phyloP scores from a whole-genome alignment of 2,888 invertebrate species.

The Erebia palarica region DNA sequence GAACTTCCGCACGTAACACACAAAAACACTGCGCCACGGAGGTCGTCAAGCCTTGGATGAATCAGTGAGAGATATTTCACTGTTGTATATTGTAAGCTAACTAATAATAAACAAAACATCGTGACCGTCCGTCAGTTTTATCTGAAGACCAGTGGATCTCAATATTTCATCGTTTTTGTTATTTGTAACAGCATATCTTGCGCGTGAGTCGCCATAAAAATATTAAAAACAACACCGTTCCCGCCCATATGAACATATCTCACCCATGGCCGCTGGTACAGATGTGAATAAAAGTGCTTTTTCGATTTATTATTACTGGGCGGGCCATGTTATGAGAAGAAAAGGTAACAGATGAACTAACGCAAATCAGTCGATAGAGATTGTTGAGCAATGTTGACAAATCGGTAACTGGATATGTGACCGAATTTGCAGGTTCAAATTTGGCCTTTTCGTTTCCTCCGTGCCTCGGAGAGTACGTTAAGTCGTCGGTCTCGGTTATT shows the following conservation, averaged over 20 bases:
- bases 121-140: slow-evolving; percentile 29
- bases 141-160: slow-evolving; percentile 22
- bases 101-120: slow-evolving; percentile 22
- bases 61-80: neutral
- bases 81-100: neutral
- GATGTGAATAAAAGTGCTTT: slow-evolving; percentile 19
- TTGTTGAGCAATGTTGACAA: too few species aligned
- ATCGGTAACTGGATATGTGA: too few species aligned
- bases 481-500: too few species aligned
- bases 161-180: slow-evolving; percentile 27
- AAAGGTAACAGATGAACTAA: too few species aligned
- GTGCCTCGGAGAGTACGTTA: too few species aligned
- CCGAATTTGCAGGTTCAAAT: too few species aligned
- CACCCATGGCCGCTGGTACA: slow-evolving; percentile 26
- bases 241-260: slow-evolving; percentile 26
- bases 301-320: neutral
- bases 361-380: too few species aligned
- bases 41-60: neutral
- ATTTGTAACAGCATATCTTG: slow-evolving; percentile 37
- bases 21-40: too few species aligned
- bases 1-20: too few species aligned
- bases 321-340: too few species aligned
- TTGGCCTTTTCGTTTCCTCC: too few species aligned
- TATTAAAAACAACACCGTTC: slow-evolving; percentile 40
- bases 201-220: slow-evolving; percentile 40